Evolutionary conservation across 2,888 invertebrate genomes (phyloP).

Genomic region (Lathronympha strigana): DNA sequence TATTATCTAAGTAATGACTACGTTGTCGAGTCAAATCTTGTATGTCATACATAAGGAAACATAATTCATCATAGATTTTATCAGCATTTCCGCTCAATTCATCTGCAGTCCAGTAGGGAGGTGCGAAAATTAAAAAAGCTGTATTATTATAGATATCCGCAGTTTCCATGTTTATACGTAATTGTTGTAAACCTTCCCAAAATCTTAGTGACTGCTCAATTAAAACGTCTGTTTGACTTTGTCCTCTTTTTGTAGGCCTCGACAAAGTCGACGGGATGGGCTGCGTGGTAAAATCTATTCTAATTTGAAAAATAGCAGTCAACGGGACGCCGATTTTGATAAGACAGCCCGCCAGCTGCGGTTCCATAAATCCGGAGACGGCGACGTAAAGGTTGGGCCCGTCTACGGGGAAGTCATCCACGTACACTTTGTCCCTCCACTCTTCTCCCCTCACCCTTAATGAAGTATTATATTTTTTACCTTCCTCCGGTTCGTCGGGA

Average conservation of each 20-base stretch:
- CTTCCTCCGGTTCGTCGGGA: slow-evolving; percentile 57
- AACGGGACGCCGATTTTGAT: slow-evolving; percentile 71
- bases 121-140: slow-evolving; percentile 73
- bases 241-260: slow-evolving; percentile 67
- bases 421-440: slow-evolving; percentile 80
- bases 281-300: slow-evolving; percentile 60
- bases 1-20: slow-evolving; percentile 72
- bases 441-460: slow-evolving; percentile 81
- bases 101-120: slow-evolving; percentile 67
- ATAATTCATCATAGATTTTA: slow-evolving; percentile 80
- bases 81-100: slow-evolving; percentile 63
- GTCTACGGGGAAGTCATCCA: slow-evolving; percentile 80
- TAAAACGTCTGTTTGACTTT: slow-evolving; percentile 69
- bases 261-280: slow-evolving; percentile 62
- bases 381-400: slow-evolving; percentile 83
- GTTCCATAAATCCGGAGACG: slow-evolving; percentile 78
- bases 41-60: slow-evolving; percentile 80
- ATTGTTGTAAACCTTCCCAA: slow-evolving; percentile 70
- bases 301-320: slow-evolving; percentile 70
- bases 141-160: slow-evolving; percentile 67
- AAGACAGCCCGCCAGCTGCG: slow-evolving; percentile 61
- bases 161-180: slow-evolving; percentile 61
- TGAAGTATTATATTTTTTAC: slow-evolving; percentile 76
- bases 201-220: slow-evolving; percentile 63
- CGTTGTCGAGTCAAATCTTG: slow-evolving; percentile 81